Evolutionary conservation across 1,140 invertebrate genomes (phyloP), one percentile per base, ranked within the genome.

Genomic region (Theocolax elegans): DNA sequence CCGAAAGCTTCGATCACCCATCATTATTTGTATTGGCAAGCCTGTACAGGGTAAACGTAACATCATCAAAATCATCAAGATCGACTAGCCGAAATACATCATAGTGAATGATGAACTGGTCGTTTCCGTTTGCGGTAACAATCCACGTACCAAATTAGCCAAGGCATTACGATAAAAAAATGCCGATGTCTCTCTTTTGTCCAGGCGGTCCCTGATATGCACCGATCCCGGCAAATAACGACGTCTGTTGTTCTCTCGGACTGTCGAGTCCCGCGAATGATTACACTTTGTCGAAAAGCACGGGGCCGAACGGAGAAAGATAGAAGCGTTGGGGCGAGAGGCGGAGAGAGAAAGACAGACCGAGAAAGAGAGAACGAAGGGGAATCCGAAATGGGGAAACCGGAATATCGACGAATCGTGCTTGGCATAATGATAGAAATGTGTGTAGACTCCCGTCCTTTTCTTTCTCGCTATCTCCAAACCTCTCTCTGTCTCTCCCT

Each of bases 331-430:
- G 40, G 51, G 54, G 17, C 54, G 58, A 69, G 56, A 62, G 31
- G 15, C 13, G 17, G 38, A 19, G 19, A n/a, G 31, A 35, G 31
- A 35, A 19, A 67, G 35, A 67, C 25, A 38, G 53, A 38, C 19
- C 27, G 17, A 13, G n/a, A 2, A 23, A 4, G 13, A 38, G 51
- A 54, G 25, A 35, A 35, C 29, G 19, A 71, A 65, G 68, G 68
- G 59, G 69, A 65, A 71, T 67, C 56, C 64, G 70, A 76, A 76
- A 76, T 75, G 73, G 68, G 75, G 63, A 76, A 74, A 74, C 56
- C 73, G 71, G 75, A 76, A 76, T 76, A 76, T 76, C 73, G 73
- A 76, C 68, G 71, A 74, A 38, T 68, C 71, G 75, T 76, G 75
- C 73, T 53, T 54, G 68, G 73, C 75, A 74, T 76, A 76, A 76